Base-by-base conservation (phyloP, 2,888 invertebrate genomes). In the Tenthredo livida region DNA sequence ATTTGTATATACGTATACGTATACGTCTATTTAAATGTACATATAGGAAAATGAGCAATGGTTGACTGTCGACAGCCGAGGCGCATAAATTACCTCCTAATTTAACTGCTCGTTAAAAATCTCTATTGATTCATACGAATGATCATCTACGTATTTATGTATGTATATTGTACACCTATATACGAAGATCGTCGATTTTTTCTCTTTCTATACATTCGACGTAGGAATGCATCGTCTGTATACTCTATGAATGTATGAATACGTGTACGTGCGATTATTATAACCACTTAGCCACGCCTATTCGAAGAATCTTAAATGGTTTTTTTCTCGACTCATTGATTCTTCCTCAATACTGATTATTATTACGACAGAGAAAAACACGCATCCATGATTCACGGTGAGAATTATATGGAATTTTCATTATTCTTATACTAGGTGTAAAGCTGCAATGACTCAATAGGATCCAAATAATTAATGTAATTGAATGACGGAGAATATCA, bases 61-160 rank as follows among this genome's bases (percentile, higher is more conserved):
- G 78, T 78, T 17, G 78, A 58, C 78, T 29, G 50, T 54, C 47
- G 73, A 61, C 61, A 61, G 61, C 54, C 75, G 12, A 29, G 54
- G 15, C n/a, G 78, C 78, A 78, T 78, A 78, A 58, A 78, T 78
- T 78, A 78, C 78, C 12, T 25, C 54, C 33, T 78, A 78, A 50
- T 78, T 78, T 50, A 25, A 78, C 25, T 78, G 54, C 54, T 58
- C 33, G 54, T 78, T 78, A 78, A 78, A 78, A 58, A 78, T 78
- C 78, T 58, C 78, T 58, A 78, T 78, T 78, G 78, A 78, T 58
- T 54, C 33, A 25, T 25, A 50, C 54, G 78, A 78, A 78, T 33
- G 29, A 33, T 78, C 78, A 29, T 29, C 5, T 77, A 77, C 54
- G 37, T 70, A 33, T n/a, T 4, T 70, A 70, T 15, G 2, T 6